A percentile compares a stretch with the other conserved stretches of the same genome.
phyloP scores from a whole-genome alignment of 53 echinoderm and acorn worm species.

The Actinopyga echinites region DNA sequence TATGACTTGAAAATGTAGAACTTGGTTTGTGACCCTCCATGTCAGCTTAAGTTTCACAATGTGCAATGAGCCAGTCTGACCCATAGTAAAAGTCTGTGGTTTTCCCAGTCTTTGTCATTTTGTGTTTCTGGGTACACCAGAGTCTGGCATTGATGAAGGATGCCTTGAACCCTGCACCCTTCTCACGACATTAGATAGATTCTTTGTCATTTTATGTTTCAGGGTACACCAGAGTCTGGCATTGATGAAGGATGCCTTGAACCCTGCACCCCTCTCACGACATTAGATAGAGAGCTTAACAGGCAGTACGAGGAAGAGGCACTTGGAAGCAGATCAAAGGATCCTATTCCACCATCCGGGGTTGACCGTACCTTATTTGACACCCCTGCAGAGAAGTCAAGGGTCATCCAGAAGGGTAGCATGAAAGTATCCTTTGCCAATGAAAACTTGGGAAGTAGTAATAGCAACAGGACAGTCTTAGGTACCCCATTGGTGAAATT shows the following conservation, averaged over 20 bases:
- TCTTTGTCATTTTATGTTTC: not conserved
- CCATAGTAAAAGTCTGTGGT: too few relatives aligned
- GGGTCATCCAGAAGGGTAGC: too few relatives aligned
- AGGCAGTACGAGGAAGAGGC: not conserved
- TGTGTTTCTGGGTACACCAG: not conserved
- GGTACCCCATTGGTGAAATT: not conserved
- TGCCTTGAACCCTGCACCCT: too few relatives aligned
- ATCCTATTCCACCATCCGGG: too few relatives aligned
- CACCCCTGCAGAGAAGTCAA: not conserved
- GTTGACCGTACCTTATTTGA: too few relatives aligned
- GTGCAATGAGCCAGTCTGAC: too few relatives aligned
- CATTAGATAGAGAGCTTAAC: constrained; percentile 42
- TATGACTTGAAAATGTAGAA: too few relatives aligned
- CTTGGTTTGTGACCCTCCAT: too few relatives aligned
- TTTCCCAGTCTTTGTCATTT: too few relatives aligned
- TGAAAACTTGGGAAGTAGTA: not conserved
- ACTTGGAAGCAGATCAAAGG: too few relatives aligned
- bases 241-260: constrained; percentile 5
- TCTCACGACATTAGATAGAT: too few relatives aligned
- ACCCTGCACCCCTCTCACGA: constrained; percentile 53
- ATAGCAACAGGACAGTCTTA: not conserved
- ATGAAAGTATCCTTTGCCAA: constrained; percentile 8
- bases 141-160: not conserved
- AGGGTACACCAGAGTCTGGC: not conserved
- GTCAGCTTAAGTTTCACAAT: too few relatives aligned